Conservation (phyloP, 2,888 invertebrate genomes). For the Acronicta aceris region DNA sequence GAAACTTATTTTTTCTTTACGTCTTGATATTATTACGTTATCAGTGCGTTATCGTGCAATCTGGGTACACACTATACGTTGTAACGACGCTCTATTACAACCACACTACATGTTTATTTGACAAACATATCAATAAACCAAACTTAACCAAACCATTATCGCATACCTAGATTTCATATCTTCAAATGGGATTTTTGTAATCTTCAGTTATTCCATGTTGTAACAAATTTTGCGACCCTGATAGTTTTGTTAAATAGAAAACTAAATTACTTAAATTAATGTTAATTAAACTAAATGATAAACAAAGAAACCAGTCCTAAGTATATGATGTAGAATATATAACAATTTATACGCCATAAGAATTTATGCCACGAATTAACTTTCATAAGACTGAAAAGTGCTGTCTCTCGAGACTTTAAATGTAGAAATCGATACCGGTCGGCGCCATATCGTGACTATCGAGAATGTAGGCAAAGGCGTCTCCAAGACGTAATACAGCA, state of each 20-base stretch:
- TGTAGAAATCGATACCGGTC: conserved; percentile 40
- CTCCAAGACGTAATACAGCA: conserved; percentile 16
- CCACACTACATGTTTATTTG: conserved; percentile 67
- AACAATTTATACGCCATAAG: too few relatives aligned
- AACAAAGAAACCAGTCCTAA: too few relatives aligned
- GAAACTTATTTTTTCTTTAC: conserved; percentile 61
- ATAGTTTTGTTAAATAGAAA: too few relatives aligned
- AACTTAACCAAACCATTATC: conserved; percentile 49
- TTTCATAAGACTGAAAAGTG: conserved; percentile 13
- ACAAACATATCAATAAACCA: conserved; percentile 60
- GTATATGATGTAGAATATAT: too few relatives aligned
- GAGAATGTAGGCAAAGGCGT: conserved; percentile 33
- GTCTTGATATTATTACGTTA: conserved; percentile 67
- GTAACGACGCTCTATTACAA: conserved; percentile 78
- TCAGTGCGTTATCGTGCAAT: conserved; percentile 78
- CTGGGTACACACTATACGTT: conserved; percentile 78
- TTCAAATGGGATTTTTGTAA: conserved; percentile 50
- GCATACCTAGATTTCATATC: conserved; percentile 45
- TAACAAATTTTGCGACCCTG: too few relatives aligned
- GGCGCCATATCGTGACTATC: background rate
- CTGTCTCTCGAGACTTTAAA: conserved; percentile 21
- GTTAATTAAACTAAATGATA: too few relatives aligned
- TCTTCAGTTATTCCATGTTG: conserved; percentile 17
- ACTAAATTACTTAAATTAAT: too few relatives aligned
- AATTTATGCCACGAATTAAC: background rate